Conservation (phyloP, 2,888 invertebrate species). For the Periphyllus acericola region DNA sequence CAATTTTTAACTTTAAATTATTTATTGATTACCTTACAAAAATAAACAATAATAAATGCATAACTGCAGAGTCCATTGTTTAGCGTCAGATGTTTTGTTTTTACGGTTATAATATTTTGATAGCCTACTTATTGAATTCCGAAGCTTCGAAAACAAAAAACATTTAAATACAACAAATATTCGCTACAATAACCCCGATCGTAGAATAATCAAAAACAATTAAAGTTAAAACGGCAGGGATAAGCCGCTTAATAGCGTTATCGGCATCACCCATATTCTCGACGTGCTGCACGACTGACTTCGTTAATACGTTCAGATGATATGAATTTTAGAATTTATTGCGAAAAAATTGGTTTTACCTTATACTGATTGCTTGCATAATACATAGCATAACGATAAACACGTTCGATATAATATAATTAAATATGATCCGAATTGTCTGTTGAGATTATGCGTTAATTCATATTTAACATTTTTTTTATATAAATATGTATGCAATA, state of each 20-base stretch:
- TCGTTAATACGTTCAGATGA: constrained; percentile 15
- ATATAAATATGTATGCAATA: not conserved
- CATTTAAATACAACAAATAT: constrained; percentile 20
- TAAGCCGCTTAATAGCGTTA: constrained; percentile 49
- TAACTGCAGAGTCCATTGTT: constrained; percentile 13
- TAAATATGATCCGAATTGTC: constrained; percentile 8
- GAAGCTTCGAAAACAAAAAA: constrained; percentile 5
- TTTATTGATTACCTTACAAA: not conserved
- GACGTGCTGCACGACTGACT: constrained; percentile 19
- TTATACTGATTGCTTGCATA: not conserved
- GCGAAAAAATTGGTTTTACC: constrained; percentile 21
- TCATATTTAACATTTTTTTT: not conserved
- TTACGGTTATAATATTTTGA: constrained; percentile 25
- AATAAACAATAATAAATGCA: constrained; percentile 37
- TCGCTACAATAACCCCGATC: constrained; percentile 32
- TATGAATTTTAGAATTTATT: constrained; percentile 33
- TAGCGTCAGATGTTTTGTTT: constrained; percentile 32
- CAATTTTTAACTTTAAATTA: not conserved
- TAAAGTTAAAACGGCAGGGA: constrained; percentile 26
- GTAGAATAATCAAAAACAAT: constrained; percentile 36
- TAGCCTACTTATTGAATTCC: constrained; percentile 51
- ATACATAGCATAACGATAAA: constrained; percentile 3
- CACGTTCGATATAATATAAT: constrained; percentile 17
- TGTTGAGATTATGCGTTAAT: not conserved
- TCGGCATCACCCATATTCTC: constrained; percentile 29